Percentiles rank a stretch among this genome's conserved stretches.
Evolutionary conservation across 2,888 invertebrate genomes (phyloP).

Genomic region (Sialis fuliginosa): DNA sequence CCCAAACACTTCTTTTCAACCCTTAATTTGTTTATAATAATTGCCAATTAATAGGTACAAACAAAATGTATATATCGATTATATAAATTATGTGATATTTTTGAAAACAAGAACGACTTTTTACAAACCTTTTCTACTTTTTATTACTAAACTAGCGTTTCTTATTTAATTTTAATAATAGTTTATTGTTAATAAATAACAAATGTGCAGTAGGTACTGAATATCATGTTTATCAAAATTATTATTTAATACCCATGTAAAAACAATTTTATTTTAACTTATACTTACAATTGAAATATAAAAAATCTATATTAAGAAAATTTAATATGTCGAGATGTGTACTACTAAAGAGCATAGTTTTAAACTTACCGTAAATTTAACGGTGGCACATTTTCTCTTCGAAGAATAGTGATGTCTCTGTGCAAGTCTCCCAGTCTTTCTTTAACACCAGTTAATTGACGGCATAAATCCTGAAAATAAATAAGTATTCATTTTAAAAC

Average conservation of each 20-base stretch:
- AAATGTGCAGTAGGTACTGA: neutral
- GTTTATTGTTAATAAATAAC: too few relatives aligned
- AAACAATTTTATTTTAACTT: neutral
- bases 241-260: too few relatives aligned
- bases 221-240: too few relatives aligned
- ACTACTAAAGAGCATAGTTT: neutral
- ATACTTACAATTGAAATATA: neutral
- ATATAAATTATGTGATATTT: neutral
- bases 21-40: neutral
- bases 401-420: constrained; percentile 45
- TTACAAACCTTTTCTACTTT: too few relatives aligned
- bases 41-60: neutral
- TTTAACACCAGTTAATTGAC: constrained; percentile 39
- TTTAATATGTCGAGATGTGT: neutral
- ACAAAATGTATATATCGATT: neutral
- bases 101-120: too few relatives aligned
- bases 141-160: too few relatives aligned
- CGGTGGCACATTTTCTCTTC: constrained; percentile 31
- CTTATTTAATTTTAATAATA: too few relatives aligned
- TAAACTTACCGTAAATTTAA: constrained; percentile 13
- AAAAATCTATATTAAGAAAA: neutral
- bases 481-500: too few relatives aligned
- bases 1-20: neutral
- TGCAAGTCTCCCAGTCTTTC: constrained; percentile 50
- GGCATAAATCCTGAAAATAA: constrained; percentile 32